Percentiles rank a stretch among this genome's conserved stretches.
Conservation (phyloP, 2,888 invertebrate genomes). For the Conchocele bisecta region DNA sequence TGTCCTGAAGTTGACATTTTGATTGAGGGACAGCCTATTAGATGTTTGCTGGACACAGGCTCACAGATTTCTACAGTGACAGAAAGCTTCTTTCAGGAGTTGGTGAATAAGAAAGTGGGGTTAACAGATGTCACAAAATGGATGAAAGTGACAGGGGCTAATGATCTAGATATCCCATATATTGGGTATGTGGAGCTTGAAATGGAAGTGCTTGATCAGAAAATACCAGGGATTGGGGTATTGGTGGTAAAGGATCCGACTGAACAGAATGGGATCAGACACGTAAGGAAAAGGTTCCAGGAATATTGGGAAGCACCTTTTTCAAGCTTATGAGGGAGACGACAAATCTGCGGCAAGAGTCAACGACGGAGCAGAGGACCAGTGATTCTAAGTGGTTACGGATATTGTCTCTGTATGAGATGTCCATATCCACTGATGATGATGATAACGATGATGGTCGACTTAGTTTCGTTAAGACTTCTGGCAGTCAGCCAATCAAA, state of each 20-base stretch:
- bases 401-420: not conserved
- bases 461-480: slow-evolving; percentile 4
- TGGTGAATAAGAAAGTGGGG: not conserved
- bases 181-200: not conserved
- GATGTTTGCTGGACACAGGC: not conserved
- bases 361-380: too few species aligned
- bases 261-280: not conserved
- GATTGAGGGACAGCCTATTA: not conserved
- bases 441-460: not conserved
- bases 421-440: not conserved
- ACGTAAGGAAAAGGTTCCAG: not conserved
- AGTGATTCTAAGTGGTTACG: not conserved
- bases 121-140: slow-evolving; percentile 1
- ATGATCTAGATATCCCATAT: slow-evolving; percentile 1
- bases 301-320: slow-evolving; percentile 1
- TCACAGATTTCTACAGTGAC: not conserved
- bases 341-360: not conserved
- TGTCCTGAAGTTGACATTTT: not conserved
- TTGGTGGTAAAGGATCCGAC: slow-evolving; percentile 1
- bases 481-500: not conserved
- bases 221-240: not conserved
- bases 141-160: slow-evolving; percentile 3
- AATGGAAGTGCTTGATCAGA: not conserved
- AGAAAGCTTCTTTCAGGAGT: not conserved
- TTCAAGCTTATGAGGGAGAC: not conserved